These are phyloP conservation scores for Natator depressus DNA, from an alignment of 2,113 vertebrate genomes.

Conservation along the genomic window DNA sequence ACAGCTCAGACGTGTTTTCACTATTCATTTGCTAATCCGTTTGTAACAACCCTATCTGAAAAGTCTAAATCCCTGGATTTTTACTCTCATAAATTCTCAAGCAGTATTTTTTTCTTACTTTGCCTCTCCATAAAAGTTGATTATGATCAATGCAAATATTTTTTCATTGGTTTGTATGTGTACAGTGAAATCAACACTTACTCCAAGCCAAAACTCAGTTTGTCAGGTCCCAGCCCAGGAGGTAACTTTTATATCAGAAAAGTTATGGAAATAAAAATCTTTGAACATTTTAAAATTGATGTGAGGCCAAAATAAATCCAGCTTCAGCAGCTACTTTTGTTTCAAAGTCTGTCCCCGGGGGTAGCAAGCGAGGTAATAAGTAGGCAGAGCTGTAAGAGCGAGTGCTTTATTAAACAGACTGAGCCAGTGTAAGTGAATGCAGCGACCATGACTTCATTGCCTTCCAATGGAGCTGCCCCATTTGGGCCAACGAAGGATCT, in stretches of 20 bases:
- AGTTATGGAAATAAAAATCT: not conserved
- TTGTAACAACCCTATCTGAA: no score
- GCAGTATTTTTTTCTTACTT: no score
- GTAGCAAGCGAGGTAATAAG: not conserved
- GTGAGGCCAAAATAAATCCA: not conserved
- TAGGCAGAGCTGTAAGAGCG: not conserved
- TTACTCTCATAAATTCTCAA: no score
- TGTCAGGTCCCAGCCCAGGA: not conserved
- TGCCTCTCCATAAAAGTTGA: no score
- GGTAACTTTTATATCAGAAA: not conserved
- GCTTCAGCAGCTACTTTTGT: not conserved
- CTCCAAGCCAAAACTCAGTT: not conserved
- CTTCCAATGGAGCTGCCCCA: rapidly evolving
- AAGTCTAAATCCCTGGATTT: no score
- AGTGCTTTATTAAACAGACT: not conserved
- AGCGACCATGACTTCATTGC: not conserved
- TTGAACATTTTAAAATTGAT: not conserved
- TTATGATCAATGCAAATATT: no score
- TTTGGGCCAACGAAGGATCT: not conserved
- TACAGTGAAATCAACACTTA: no score
- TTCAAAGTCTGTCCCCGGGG: not conserved
- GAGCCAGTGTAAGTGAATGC: not conserved
- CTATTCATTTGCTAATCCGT: no score
- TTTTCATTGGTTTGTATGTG: no score
- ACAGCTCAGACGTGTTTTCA: no score